phyloP scores from a whole-genome alignment of 1,140 invertebrate genomes.

The Planococcus citri region DNA sequence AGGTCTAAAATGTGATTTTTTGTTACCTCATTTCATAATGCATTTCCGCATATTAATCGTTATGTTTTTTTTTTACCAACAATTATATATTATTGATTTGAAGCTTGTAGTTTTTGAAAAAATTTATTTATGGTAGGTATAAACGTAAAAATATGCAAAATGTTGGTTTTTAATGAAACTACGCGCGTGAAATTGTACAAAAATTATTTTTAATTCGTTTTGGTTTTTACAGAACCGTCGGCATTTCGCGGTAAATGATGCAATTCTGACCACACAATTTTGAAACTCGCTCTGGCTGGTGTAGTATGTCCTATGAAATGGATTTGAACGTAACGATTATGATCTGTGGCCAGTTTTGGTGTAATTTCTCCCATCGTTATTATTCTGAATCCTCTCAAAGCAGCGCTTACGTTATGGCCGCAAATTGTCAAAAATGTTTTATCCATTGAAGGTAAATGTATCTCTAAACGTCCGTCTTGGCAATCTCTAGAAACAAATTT shows the following conservation, averaged over 20 bases:
- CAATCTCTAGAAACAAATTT: constrained; percentile 66
- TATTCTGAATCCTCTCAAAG: constrained; percentile 63
- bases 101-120: no score
- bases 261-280: constrained; percentile 79
- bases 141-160: not conserved
- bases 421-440: constrained; percentile 60
- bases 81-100: not conserved
- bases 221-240: constrained; percentile 48
- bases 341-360: constrained; percentile 41
- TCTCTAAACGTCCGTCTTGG: constrained; percentile 69
- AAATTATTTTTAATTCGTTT: constrained; percentile 28
- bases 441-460: constrained; percentile 51
- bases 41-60: not conserved
- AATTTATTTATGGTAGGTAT: no score
- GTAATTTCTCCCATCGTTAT: constrained; percentile 42
- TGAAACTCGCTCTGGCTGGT: constrained; percentile 64
- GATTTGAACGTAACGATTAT: constrained; percentile 38
- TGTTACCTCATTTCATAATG: not conserved
- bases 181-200: not conserved
- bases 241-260: constrained; percentile 64
- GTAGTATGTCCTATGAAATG: constrained; percentile 60
- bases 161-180: not conserved
- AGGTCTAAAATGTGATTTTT: constrained; percentile 48
- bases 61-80: not conserved
- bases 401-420: constrained; percentile 64